phyloP scores from a whole-genome alignment of 1,140 invertebrate species.

The Bombus sibiricus region DNA sequence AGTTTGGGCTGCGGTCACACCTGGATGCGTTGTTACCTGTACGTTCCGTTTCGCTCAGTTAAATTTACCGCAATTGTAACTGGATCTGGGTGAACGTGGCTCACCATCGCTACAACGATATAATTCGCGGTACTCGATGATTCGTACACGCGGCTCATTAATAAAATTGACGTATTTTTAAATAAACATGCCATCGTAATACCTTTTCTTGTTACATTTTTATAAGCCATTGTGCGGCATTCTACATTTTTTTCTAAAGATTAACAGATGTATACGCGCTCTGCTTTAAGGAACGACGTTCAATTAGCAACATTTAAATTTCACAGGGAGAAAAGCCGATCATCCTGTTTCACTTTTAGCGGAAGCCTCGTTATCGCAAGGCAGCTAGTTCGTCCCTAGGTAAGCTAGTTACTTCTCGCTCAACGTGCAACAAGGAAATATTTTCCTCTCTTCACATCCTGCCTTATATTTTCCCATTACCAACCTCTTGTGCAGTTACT shows the following conservation, averaged over 20 bases:
- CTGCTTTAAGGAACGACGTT: background rate
- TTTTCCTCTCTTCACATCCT: background rate
- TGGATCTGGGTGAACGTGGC: constrained; percentile 26
- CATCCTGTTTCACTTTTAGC: background rate
- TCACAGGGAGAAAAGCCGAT: background rate
- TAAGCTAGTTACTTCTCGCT: constrained; percentile 18
- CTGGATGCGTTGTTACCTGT: constrained; percentile 53
- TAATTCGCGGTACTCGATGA: constrained; percentile 25
- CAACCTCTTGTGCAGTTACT: constrained; percentile 3
- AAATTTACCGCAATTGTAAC: constrained; percentile 61
- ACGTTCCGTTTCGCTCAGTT: constrained; percentile 38
- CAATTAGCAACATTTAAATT: constrained; percentile 31
- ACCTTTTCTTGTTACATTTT: background rate
- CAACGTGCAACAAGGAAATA: background rate
- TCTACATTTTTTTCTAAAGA: background rate
- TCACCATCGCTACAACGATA: background rate
- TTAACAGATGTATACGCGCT: background rate
- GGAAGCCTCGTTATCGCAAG: constrained; percentile 24
- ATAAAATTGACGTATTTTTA: background rate
- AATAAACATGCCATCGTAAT: too few species aligned
- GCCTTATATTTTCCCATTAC: constrained; percentile 16
- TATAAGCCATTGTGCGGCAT: too few species aligned
- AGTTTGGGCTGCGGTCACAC: constrained; percentile 58
- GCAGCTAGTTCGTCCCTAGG: background rate
- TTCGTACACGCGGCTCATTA: background rate